phyloP scores from a whole-genome alignment of 2,888 invertebrate species.

The Himalopsyche tibetana region DNA sequence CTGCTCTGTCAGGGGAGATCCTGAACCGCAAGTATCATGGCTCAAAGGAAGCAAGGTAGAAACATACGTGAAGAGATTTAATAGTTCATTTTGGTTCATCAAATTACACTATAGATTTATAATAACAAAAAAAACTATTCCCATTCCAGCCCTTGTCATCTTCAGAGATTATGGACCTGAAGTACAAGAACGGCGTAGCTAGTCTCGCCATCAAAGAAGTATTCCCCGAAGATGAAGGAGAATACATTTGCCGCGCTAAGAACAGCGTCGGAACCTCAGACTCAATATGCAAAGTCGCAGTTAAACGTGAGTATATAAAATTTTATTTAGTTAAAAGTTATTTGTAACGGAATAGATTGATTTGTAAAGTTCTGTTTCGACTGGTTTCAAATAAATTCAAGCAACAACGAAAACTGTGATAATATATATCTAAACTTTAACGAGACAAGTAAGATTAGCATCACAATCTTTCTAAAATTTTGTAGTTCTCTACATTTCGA shows the following conservation, averaged over 20 bases:
- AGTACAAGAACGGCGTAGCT: slow-evolving; percentile 93
- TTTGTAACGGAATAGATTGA: not conserved
- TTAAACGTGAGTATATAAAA: slow-evolving; percentile 90
- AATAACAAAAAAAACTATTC: not conserved
- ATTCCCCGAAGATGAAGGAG: slow-evolving; percentile 96
- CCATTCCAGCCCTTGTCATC: slow-evolving; percentile 77
- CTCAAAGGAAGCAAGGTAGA: slow-evolving; percentile 87
- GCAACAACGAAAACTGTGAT: no score
- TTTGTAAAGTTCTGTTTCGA: no score
- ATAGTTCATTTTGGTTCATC: slow-evolving; percentile 69
- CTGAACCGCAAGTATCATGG: slow-evolving; percentile 95
- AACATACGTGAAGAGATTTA: slow-evolving; percentile 66
- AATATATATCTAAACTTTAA: no score
- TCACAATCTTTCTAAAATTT: no score
- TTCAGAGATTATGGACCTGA: slow-evolving; percentile 91
- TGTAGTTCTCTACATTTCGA: no score
- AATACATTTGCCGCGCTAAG: slow-evolving; percentile 92
- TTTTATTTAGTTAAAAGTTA: no score
- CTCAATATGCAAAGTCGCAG: slow-evolving; percentile 88
- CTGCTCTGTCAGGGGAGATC: slow-evolving; percentile 92
- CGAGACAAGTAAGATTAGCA: no score
- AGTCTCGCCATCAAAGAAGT: slow-evolving; percentile 93
- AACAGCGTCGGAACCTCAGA: slow-evolving; percentile 93
- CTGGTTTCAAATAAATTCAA: no score
- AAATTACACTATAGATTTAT: not conserved